These are phyloP conservation scores for Enteromius argenteus DNA, from an alignment of 2,797 vertebrate species.

Conservation along the genomic window DNA sequence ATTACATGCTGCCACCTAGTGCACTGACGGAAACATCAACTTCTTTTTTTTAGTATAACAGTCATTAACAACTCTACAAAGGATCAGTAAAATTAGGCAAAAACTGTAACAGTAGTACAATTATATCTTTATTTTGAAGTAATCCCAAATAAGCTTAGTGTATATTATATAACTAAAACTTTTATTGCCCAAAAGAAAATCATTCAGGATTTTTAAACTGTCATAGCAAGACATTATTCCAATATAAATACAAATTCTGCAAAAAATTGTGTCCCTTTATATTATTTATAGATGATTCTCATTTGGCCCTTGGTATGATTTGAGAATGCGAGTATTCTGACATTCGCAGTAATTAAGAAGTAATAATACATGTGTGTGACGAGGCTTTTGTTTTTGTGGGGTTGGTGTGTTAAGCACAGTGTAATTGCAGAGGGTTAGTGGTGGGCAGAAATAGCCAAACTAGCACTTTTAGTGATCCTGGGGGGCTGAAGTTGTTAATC, in stretches of 20 bases:
- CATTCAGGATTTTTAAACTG: not conserved
- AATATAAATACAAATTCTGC: not conserved
- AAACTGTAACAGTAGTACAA: not conserved
- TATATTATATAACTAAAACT: not conserved
- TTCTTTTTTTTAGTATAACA: not conserved
- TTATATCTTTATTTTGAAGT: no score
- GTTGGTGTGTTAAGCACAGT: slow-evolving; percentile 13
- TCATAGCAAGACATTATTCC: not conserved
- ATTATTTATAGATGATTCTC: not conserved
- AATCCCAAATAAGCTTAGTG: not conserved
- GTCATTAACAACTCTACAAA: not conserved
- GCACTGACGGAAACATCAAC: not conserved
- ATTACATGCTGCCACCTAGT: slow-evolving; percentile 36
- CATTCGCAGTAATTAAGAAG: not conserved
- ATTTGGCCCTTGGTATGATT: not conserved
- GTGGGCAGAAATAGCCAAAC: slow-evolving; percentile 70
- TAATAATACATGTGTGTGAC: not conserved
- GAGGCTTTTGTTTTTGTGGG: not conserved
- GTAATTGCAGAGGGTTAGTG: slow-evolving; percentile 59
- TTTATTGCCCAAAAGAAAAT: not conserved
- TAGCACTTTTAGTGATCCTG: slow-evolving; percentile 76
- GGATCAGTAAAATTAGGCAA: not conserved
- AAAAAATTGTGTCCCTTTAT: not conserved
- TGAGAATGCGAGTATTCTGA: not conserved
- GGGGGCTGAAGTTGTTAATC: slow-evolving; percentile 79